phyloP scores from a whole-genome alignment of 2,113 vertebrate species.

The Balaenoptera acutorostrata region DNA sequence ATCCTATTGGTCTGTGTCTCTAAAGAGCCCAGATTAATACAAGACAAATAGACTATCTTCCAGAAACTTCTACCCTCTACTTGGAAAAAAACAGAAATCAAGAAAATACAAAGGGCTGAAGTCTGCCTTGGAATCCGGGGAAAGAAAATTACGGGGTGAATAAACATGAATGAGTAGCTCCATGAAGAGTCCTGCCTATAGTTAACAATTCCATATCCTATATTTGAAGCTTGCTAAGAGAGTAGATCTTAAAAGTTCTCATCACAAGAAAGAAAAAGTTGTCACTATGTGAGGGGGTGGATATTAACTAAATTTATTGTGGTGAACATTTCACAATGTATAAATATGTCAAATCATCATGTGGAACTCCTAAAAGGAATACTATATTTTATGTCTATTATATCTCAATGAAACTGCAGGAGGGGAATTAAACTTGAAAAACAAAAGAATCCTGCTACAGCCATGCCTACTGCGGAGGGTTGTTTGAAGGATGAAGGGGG shows the following conservation, averaged over 20 bases:
- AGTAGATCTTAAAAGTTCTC: background rate
- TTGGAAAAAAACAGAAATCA: background rate
- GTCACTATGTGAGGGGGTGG: background rate
- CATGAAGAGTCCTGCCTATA: background rate
- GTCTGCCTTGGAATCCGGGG: background rate
- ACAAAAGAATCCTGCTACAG: background rate
- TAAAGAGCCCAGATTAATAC: background rate
- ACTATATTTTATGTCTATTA: background rate
- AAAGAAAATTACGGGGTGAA: background rate
- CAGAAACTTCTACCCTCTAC: background rate
- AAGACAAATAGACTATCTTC: background rate
- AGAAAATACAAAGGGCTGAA: background rate
- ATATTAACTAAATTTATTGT: no score
- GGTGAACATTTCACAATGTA: background rate
- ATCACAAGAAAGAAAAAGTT: background rate
- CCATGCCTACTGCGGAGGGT: fast-evolving
- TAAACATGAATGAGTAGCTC: background rate
- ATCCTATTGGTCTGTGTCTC: background rate
- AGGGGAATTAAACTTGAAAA: background rate
- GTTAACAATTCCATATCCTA: fast-evolving
- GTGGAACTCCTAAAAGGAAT: background rate
- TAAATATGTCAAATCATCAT: background rate
- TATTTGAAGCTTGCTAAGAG: background rate
- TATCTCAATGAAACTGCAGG: background rate
- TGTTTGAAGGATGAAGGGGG: no score